These are phyloP conservation scores for Cetoscarus ocellatus DNA, from an alignment of 2,797 vertebrate species.

Conservation along the genomic window DNA sequence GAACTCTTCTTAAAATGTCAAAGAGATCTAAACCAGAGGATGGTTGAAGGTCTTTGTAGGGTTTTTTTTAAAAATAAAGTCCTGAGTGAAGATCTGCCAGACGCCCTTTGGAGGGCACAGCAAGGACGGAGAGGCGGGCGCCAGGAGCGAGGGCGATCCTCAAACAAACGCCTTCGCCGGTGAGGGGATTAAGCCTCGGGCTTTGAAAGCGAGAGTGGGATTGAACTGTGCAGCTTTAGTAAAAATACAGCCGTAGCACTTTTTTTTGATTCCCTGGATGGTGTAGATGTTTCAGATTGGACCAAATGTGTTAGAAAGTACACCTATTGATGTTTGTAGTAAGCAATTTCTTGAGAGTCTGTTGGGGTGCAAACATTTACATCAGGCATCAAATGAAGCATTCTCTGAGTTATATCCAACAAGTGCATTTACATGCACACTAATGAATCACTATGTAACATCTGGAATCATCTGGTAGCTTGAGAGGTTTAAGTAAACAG, in stretches of 20 bases:
- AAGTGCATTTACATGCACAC: too few species aligned
- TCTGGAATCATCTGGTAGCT: too few species aligned
- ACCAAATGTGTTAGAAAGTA: constrained; percentile 9
- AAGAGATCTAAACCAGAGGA: constrained; percentile 31
- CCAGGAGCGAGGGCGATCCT: constrained; percentile 67
- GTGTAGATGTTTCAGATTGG: constrained; percentile 59
- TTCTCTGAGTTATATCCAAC: constrained; percentile 13
- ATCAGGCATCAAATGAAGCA: constrained; percentile 37
- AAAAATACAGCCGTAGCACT: constrained; percentile 56
- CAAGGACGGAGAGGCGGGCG: constrained; percentile 74
- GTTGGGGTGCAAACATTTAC: constrained; percentile 58
- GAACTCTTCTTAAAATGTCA: constrained; percentile 11
- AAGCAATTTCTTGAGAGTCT: constrained; percentile 21
- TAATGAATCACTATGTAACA: too few species aligned
- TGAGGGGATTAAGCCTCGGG: constrained; percentile 75
- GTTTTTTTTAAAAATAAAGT: constrained; percentile 42
- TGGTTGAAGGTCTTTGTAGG: constrained; percentile 6
- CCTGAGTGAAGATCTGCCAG: constrained; percentile 76
- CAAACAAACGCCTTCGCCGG: constrained; percentile 75
- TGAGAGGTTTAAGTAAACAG: too few species aligned
- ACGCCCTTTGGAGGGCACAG: constrained; percentile 73
- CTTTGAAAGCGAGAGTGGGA: constrained; percentile 73
- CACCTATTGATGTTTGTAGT: constrained; percentile 49
- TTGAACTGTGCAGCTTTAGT: constrained; percentile 68
- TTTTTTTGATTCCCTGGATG: constrained; percentile 7